A percentile compares a stretch with the other conserved stretches of the same genome.
phyloP scores from a whole-genome alignment of 2,113 vertebrate species.

The Spea multiplicata region DNA sequence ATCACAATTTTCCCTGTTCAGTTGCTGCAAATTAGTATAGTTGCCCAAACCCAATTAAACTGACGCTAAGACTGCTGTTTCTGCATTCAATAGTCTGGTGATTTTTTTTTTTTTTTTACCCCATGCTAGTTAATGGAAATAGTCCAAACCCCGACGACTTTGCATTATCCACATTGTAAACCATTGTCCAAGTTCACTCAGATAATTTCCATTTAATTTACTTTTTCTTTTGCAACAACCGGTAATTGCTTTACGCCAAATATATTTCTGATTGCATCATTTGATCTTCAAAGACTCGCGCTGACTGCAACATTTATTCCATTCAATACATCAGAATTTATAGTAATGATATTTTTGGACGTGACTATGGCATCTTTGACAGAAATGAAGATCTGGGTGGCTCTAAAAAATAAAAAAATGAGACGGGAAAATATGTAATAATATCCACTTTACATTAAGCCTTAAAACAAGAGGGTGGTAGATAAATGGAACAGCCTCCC shows the following conservation, averaged over 20 bases:
- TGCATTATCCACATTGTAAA: slow-evolving; percentile 39
- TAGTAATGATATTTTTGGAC: neutral
- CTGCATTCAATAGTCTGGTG: neutral
- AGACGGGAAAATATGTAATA: too few species aligned
- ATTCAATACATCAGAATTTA: slow-evolving; percentile 15
- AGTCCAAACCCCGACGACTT: neutral
- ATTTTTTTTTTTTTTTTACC: neutral
- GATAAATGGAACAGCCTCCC: too few species aligned
- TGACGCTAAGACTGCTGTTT: neutral
- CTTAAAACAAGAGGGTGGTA: too few species aligned
- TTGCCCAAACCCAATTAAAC: too few species aligned
- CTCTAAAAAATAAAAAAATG: too few species aligned
- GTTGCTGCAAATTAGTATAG: too few species aligned
- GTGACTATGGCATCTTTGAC: neutral
- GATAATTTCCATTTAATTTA: slow-evolving; percentile 6
- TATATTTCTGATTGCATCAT: neutral
- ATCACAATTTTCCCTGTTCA: too few species aligned
- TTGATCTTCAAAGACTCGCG: slow-evolving; percentile 23
- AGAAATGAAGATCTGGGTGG: too few species aligned
- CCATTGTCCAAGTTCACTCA: neutral
- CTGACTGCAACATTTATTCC: neutral
- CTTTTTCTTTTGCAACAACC: slow-evolving; percentile 9
- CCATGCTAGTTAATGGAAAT: slow-evolving; percentile 24
- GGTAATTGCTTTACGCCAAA: slow-evolving; percentile 18
- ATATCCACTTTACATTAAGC: too few species aligned